phyloP scores from a whole-genome alignment of 2,888 invertebrate genomes.

The Augiades crinisus region DNA sequence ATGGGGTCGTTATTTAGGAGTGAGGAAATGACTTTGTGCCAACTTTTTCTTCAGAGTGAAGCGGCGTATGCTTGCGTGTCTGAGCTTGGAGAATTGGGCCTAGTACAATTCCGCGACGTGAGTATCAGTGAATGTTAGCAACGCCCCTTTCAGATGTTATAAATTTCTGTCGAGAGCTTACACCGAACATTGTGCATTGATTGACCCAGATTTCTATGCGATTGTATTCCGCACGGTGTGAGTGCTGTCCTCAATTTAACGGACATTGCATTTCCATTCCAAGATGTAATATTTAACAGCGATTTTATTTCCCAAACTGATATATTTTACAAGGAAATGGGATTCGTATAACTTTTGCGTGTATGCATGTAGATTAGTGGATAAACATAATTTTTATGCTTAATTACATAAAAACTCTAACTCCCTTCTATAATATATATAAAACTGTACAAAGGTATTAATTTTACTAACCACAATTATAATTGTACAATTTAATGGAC shows the following conservation, averaged over 20 bases:
- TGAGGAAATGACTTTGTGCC: slow-evolving; percentile 99
- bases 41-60: slow-evolving; percentile 98
- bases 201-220: slow-evolving; percentile 24
- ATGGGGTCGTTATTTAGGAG: slow-evolving; percentile 98
- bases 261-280: slow-evolving; percentile 4
- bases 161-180: background rate
- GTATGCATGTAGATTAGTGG: too few relatives aligned
- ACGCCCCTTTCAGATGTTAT: slow-evolving; percentile 41
- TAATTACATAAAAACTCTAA: too few relatives aligned
- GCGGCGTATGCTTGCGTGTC: slow-evolving; percentile 99
- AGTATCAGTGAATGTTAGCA: slow-evolving; percentile 58
- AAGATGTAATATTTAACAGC: slow-evolving; percentile 3
- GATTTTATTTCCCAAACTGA: too few relatives aligned
- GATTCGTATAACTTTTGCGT: background rate
- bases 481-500: too few relatives aligned
- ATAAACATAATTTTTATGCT: too few relatives aligned
- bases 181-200: slow-evolving; percentile 8
- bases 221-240: slow-evolving; percentile 5
- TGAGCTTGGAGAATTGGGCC: slow-evolving; percentile 97
- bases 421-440: too few relatives aligned
- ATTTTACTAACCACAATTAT: too few relatives aligned
- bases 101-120: slow-evolving; percentile 98
- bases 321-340: background rate
- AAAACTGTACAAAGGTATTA: too few relatives aligned
- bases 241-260: slow-evolving; percentile 17